Conservation (phyloP, 2,888 invertebrate genomes). For the Serripes groenlandicus region DNA sequence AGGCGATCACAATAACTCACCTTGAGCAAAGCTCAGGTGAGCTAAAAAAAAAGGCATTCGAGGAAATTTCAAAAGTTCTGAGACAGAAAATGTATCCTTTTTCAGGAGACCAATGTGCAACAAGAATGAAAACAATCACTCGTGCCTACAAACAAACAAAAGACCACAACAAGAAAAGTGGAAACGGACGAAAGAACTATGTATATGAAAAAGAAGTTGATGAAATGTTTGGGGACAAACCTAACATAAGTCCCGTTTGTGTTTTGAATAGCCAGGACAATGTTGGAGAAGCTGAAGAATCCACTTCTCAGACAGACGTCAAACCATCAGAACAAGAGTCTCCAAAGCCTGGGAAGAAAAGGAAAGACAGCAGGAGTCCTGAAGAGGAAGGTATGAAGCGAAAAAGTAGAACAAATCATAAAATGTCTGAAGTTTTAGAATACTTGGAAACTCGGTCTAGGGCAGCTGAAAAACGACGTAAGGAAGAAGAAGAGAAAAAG, state of each 20-base stretch:
- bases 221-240: conserved; percentile 19
- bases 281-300: not conserved
- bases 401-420: conserved; percentile 3
- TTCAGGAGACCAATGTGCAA: conserved; percentile 22
- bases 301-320: conserved; percentile 8
- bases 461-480: not conserved
- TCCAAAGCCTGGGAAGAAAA: conserved; percentile 6
- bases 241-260: conserved; percentile 30
- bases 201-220: conserved; percentile 22
- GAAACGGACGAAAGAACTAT: conserved; percentile 13
- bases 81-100: not conserved
- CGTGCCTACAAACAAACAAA: conserved; percentile 31
- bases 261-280: conserved; percentile 13
- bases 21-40: too few species aligned
- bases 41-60: conserved; percentile 27
- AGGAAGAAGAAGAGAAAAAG: not conserved
- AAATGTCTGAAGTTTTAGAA: conserved; percentile 6
- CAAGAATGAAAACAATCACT: conserved; percentile 17
- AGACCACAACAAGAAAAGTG: conserved; percentile 24
- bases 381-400: conserved; percentile 9
- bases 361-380: conserved; percentile 3
- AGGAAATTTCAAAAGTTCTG: conserved; percentile 21
- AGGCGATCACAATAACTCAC: too few species aligned
- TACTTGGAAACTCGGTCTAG: not conserved
- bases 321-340: not conserved